Evolutionary conservation across 2,113 vertebrate genomes (phyloP), one percentile per base, ranked within the genome.

Genomic region (Malurus cyaneus): DNA sequence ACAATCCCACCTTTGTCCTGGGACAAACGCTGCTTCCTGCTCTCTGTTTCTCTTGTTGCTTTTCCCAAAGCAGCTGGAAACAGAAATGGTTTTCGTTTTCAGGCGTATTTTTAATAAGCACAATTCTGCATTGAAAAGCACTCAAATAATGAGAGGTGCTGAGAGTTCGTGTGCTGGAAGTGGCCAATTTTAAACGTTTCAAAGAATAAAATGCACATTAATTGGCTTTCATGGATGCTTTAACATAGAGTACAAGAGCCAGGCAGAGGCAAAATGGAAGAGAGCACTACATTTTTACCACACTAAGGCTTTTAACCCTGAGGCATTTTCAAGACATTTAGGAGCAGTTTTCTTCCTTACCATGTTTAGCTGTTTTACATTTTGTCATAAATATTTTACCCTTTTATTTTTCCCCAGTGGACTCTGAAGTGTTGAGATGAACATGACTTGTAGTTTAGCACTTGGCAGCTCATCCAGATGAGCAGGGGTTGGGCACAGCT

Each of bases 91-190:
- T 92, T 87, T 90, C 54, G 20, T 66, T 91, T 76, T 34, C 14
- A 54, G 87, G 83, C 21, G 28, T 54, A 21, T 69, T 95, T 95
- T 92, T 95, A 66, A 88, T 56, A 50, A 57, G 13, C 76, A 59
- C 66, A 42, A 80, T 53, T 53, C 94, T 94, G 84, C 79, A 19
- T 54, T 96, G 89, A 94, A 96, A 96, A 87, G 50, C 95, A 91
- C 64, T 96, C 88, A 79, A 88, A 93, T 89, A 92, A 69, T 72
- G 86, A 89, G 74, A 85, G 65, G 20, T 53, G 23, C 82, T 97
- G 93, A 61, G 54, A 52, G 53, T 94, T 93, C 90, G 52, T 50
- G 34, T 0, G 6, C 57, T 64, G 65, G 20, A 92, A 97, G 94
- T 81, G 79, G 66, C 54, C 91, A 78, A 79, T 96, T 96, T 96